phyloP scores from a whole-genome alignment of 2,888 invertebrate genomes.

The Parnassius smintheus region DNA sequence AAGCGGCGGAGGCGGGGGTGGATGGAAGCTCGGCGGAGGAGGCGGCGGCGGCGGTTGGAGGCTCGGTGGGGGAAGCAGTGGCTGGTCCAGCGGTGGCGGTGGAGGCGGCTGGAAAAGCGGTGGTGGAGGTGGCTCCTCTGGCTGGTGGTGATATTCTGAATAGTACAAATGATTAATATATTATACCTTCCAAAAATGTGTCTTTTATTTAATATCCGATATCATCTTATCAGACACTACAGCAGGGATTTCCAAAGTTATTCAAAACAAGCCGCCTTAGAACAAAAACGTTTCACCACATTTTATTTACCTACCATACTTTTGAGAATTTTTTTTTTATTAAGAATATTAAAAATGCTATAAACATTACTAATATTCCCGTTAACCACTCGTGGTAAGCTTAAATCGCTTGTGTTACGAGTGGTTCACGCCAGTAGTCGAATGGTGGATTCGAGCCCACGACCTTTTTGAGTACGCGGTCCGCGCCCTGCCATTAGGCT shows the following conservation, averaged over 20 bases:
- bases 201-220: constrained; percentile 5
- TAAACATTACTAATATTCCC: too few relatives aligned
- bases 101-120: constrained; percentile 35
- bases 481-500: too few relatives aligned
- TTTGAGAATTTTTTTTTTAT: too few relatives aligned
- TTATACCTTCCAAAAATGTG: constrained; percentile 47
- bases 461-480: too few relatives aligned
- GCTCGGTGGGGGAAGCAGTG: constrained; percentile 44
- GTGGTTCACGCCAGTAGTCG: too few relatives aligned
- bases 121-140: constrained; percentile 42
- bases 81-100: constrained; percentile 36
- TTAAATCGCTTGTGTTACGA: too few relatives aligned
- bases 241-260: neutral
- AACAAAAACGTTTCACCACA: neutral
- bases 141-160: constrained; percentile 62
- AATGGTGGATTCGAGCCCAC: too few relatives aligned
- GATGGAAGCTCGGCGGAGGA: constrained; percentile 32
- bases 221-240: neutral
- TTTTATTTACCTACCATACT: neutral
- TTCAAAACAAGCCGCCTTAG: neutral
- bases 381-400: too few relatives aligned
- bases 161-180: constrained; percentile 53
- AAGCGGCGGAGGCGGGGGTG: constrained; percentile 29
- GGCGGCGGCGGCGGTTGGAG: constrained; percentile 51
- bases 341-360: too few relatives aligned